phyloP scores from a whole-genome alignment of 2,797 vertebrate species.

The Hybognathus amarus region DNA sequence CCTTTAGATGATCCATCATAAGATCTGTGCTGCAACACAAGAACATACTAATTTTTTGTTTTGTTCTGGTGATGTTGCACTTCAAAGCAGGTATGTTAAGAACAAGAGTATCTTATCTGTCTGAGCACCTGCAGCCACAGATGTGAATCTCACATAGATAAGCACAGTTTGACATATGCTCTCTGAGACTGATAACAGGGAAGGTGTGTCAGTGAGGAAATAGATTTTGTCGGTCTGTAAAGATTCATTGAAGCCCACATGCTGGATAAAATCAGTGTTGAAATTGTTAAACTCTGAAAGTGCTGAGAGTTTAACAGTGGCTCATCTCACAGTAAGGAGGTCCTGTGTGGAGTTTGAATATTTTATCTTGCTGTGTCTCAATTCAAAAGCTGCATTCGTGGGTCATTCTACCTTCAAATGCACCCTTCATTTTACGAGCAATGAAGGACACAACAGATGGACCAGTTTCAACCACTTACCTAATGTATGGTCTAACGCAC shows the following conservation, averaged over 20 bases:
- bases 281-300: not conserved
- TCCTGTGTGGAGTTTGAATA: not conserved
- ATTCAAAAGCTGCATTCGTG: no score
- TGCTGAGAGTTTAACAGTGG: not conserved
- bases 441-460: no score
- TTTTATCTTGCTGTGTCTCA: no score
- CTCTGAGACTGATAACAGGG: not conserved
- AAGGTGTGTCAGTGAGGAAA: not conserved
- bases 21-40: not conserved
- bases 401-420: no score
- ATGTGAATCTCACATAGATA: conserved; percentile 20
- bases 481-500: no score
- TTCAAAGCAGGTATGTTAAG: conserved; percentile 38
- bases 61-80: not conserved
- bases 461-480: no score
- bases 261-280: not conserved
- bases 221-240: not conserved
- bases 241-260: not conserved
- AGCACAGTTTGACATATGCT: not conserved
- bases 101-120: conserved; percentile 28
- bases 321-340: not conserved
- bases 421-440: no score
- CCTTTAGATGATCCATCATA: no score
- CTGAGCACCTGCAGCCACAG: conserved; percentile 10
- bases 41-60: not conserved